Base-by-base conservation (phyloP, 2,797 vertebrate species). In the Apogon hyalosoma region DNA sequence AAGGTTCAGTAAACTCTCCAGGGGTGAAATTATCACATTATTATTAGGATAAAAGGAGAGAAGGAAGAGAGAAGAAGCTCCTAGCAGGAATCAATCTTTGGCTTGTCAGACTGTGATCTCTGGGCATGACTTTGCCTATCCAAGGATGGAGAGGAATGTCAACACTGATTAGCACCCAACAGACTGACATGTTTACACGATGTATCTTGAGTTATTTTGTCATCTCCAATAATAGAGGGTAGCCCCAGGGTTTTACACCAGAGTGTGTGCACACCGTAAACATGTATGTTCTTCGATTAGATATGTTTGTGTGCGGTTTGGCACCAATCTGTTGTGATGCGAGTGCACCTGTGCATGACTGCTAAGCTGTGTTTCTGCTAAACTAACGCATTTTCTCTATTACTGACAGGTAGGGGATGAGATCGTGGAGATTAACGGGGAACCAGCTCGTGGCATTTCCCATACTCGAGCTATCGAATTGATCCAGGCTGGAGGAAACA, bases 351-450 rank as follows among this genome's bases (percentile, higher is more conserved):
- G 33, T 43, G 31, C 31, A 13, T 43, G 38, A 43, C 21, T 33
- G 16, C 43, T 28, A n/a, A 43, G 12, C 4, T 54, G 24, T 40
- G 19, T 55, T 64, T 39, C 28, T 63, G 58, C 75, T 38, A 65
- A 16, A 47, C 76, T 65, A 52, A 48, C 31, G 6, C 28, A 5
- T 56, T 73, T 52, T 87, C 66, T 73, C 72, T 75, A 36, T 55
- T 50, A 10, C 16, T 56, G 3, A 78, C 87, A 99, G 98, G 98
- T 99, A 51, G 98, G 98, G 53, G 98, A 99, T 92, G 98, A 99
- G 88, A 99, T 99, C 24, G 97, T 99, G 79, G 98, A 99, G 91
- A 98, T 99, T 69, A 99, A 99, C 2, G 96, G 97, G 16, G 98
- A 99, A 58, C 96, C 97, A 7, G 98, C 98, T 1, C 96, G 98